These are phyloP conservation scores for Drosophila pullipes DNA, from an alignment of 2,888 invertebrate species.

Conservation along the genomic window DNA sequence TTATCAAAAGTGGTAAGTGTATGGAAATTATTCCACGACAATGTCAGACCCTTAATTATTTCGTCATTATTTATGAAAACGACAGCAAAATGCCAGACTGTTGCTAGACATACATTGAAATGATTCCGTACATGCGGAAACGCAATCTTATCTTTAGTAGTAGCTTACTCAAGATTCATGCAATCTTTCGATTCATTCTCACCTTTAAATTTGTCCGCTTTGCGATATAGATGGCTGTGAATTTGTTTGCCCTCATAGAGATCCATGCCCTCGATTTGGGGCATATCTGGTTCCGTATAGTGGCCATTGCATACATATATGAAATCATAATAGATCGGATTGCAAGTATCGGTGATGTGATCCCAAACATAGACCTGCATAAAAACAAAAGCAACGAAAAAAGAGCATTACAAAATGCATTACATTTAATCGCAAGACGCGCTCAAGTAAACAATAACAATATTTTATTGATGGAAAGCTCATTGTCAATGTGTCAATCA, in stretches of 20 bases:
- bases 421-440: conserved; percentile 22
- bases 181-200: conserved; percentile 1
- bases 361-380: conserved; percentile 81
- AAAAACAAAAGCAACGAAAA: background rate
- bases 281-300: conserved; percentile 92
- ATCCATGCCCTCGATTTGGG: conserved; percentile 89
- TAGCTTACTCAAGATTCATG: background rate
- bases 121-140: background rate
- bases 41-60: conserved; percentile 33
- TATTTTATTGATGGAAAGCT: conserved; percentile 9
- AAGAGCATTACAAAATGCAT: background rate
- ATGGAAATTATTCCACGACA: conserved; percentile 13
- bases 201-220: conserved; percentile 89
- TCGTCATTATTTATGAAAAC: conserved; percentile 4
- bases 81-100: conserved; percentile 10
- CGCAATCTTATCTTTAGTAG: conserved; percentile 13
- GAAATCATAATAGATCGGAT: conserved; percentile 90
- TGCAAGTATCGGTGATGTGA: conserved; percentile 78
- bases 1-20: conserved; percentile 1
- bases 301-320: conserved; percentile 95
- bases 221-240: conserved; percentile 95
- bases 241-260: conserved; percentile 87
- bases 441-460: conserved; percentile 21
- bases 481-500: conserved; percentile 13
- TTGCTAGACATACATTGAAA: conserved; percentile 14